phyloP scores from a whole-genome alignment of 2,797 vertebrate species.

The Coregonus ussuriensis region DNA sequence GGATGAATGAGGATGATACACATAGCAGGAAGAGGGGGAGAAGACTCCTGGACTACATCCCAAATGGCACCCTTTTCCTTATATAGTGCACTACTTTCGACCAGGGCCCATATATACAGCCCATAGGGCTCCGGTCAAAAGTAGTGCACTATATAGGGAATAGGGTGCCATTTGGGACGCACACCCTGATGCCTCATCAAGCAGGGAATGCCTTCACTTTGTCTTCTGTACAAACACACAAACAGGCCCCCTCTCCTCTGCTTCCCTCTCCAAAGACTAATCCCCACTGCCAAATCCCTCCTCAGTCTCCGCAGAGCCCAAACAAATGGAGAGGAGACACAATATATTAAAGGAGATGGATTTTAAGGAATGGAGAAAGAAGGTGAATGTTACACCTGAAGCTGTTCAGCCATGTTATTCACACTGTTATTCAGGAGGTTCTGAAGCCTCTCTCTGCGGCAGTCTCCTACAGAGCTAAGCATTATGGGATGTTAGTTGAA shows the following conservation, averaged over 20 bases:
- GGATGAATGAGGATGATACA: slow-evolving; percentile 15
- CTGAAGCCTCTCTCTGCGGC: slow-evolving; percentile 20
- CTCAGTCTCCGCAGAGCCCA: slow-evolving; percentile 46
- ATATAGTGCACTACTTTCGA: neutral
- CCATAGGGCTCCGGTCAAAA: neutral
- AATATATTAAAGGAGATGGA: slow-evolving; percentile 47
- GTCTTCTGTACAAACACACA: slow-evolving; percentile 38
- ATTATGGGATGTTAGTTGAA: slow-evolving; percentile 30
- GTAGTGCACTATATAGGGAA: neutral
- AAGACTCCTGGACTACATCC: neutral
- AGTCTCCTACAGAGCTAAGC: slow-evolving; percentile 27
- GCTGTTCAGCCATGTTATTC: slow-evolving; percentile 36
- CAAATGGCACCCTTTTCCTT: neutral
- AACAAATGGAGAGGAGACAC: slow-evolving; percentile 54
- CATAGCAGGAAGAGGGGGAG: neutral
- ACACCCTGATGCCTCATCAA: neutral
- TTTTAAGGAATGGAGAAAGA: slow-evolving; percentile 29
- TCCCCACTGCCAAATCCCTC: slow-evolving; percentile 47
- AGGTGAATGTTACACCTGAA: slow-evolving; percentile 60
- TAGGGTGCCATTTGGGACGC: neutral
- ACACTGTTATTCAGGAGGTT: slow-evolving; percentile 18
- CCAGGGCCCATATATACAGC: neutral
- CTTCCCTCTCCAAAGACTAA: slow-evolving; percentile 23
- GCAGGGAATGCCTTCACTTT: slow-evolving; percentile 36
- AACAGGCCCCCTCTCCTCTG: slow-evolving; percentile 53